phyloP scores from a whole-genome alignment of 1,140 invertebrate species.

The Hormaphis cornu region DNA sequence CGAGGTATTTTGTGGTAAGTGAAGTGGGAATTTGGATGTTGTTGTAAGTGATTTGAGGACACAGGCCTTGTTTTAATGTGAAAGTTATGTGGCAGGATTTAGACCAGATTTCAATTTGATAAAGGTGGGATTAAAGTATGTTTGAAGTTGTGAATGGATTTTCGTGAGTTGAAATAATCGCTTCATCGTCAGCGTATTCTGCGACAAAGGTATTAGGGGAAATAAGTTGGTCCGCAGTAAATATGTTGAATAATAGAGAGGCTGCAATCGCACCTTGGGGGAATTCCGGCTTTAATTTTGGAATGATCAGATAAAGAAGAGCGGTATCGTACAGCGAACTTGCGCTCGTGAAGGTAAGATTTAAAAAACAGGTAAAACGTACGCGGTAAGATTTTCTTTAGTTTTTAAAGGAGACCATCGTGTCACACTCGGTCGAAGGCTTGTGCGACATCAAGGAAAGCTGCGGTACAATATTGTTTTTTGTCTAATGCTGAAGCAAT shows the following conservation, averaged over 20 bases:
- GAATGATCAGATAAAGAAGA: background rate
- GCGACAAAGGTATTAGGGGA: background rate
- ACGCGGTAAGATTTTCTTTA: background rate
- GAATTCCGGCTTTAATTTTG: background rate
- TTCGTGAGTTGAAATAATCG: conserved; percentile 2
- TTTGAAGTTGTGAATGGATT: background rate
- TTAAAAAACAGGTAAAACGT: background rate
- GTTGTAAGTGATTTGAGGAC: background rate
- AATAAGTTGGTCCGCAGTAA: background rate
- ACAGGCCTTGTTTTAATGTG: background rate
- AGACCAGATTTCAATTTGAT: background rate
- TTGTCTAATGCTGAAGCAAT: conserved; percentile 33
- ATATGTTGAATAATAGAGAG: background rate
- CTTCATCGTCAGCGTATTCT: conserved; percentile 1
- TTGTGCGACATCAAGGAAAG: conserved; percentile 37
- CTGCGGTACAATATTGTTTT: conserved; percentile 33
- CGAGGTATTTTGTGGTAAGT: conserved; percentile 7
- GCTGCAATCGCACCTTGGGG: background rate
- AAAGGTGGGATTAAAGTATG: background rate
- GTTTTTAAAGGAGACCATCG: conserved; percentile 33
- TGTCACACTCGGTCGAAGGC: conserved; percentile 41
- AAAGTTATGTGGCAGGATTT: conserved; percentile 18
- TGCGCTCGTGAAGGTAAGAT: conserved; percentile 12
- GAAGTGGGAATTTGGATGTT: background rate
- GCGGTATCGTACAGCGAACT: background rate